These are phyloP conservation scores for Coracias cyanogaster DNA, from an alignment of 2,797 vertebrate species.

Conservation along the genomic window DNA sequence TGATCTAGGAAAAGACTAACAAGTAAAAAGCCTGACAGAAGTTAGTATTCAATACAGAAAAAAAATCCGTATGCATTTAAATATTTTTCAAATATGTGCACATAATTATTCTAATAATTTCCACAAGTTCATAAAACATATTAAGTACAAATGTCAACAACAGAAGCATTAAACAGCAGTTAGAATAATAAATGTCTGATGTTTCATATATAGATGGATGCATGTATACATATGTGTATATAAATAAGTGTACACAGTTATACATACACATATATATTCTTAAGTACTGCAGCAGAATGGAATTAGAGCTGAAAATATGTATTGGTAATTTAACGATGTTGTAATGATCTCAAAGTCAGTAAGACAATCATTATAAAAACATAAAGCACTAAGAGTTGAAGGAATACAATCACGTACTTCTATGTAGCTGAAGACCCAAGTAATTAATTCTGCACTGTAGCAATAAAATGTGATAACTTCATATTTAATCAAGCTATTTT, in stretches of 20 bases:
- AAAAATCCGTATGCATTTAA: background rate
- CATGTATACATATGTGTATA: background rate
- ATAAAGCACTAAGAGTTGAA: background rate
- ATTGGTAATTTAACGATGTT: background rate
- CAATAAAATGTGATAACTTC: background rate
- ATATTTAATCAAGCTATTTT: background rate
- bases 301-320: slow-evolving; percentile 1
- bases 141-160: background rate
- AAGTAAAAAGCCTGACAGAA: slow-evolving; percentile 10
- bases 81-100: background rate
- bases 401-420: background rate
- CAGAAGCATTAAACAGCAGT: background rate
- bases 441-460: background rate
- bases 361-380: background rate
- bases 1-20: slow-evolving; percentile 2
- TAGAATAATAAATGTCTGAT: background rate
- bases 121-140: background rate
- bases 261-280: background rate
- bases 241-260: background rate
- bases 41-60: slow-evolving; percentile 35
- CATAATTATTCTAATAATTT: background rate
- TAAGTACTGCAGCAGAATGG: background rate
- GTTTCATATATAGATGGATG: background rate
- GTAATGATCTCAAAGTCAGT: background rate
- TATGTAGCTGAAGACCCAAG: background rate